Evolutionary conservation across 2,113 vertebrate species (phyloP).

Genomic region (Blennius ocellaris): DNA sequence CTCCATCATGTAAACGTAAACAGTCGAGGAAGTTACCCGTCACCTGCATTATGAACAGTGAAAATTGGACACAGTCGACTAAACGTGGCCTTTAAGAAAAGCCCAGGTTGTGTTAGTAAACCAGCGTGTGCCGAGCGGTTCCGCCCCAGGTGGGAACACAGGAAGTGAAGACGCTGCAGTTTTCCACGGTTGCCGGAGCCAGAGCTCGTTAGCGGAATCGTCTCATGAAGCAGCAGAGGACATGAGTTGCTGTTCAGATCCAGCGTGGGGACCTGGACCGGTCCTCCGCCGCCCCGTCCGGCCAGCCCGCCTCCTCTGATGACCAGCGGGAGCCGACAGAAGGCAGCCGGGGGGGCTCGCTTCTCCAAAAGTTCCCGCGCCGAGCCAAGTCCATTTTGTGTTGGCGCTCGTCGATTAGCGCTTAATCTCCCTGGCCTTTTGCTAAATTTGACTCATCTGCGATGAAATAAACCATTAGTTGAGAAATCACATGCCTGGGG

Average conservation of each 20-base stretch:
- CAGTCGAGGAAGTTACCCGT: no score
- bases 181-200: slow-evolving; percentile 7
- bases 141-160: slow-evolving; percentile 5
- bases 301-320: slow-evolving; percentile 64
- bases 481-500: slow-evolving; percentile 15
- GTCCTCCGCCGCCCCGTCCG: slow-evolving; percentile 28
- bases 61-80: no score
- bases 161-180: slow-evolving; percentile 17
- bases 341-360: slow-evolving; percentile 51
- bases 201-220: slow-evolving; percentile 51
- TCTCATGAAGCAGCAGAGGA: slow-evolving; percentile 36
- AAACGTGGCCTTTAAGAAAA: no score
- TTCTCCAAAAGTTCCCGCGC: slow-evolving; percentile 35
- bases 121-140: not conserved
- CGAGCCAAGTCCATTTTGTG: slow-evolving; percentile 55
- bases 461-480: slow-evolving; percentile 61
- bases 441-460: slow-evolving; percentile 53
- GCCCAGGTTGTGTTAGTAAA: no score
- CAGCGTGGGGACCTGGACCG: slow-evolving; percentile 49
- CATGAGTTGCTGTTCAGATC: slow-evolving; percentile 37
- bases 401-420: slow-evolving; percentile 44
- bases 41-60: no score
- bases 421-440: slow-evolving; percentile 55
- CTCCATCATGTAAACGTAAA: no score
- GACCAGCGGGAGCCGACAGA: slow-evolving; percentile 70